Evolutionary conservation across 1,140 invertebrate genomes (phyloP), one percentile per base, ranked within the genome.

Genomic region (Grapholita molesta): DNA sequence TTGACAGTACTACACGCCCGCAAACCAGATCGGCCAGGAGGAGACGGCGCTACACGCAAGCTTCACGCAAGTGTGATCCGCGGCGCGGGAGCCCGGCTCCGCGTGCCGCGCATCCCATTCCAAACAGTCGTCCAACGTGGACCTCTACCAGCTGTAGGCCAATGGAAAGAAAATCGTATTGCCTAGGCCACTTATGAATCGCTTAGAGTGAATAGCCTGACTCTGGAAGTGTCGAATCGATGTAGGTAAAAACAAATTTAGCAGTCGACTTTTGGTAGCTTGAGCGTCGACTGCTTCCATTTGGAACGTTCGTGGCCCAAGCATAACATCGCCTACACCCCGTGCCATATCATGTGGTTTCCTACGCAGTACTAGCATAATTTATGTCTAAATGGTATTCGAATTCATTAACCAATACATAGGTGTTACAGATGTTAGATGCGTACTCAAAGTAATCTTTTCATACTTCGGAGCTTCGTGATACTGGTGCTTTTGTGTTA

Each of bases 1-100:
- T 76, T 94, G 94, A 70, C 94, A 97, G 95, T 97, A 96, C 82
- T 96, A 96, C 93, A 94, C 95, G 48, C 95, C 96, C 67, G 95
- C 95, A 69, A 95, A 95, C 88, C 95, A 96, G 79, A 95, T 95
- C 80, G 91, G 85, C 70, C 93, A 90, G 74, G 94, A 96, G 86
- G 94, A 94, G 90, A 95, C 95, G 76, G 93, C 95, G 72, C 92
- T 96, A 53, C 96, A 96, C 90, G 95, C 94, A 89, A 96, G 96
- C 89, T 96, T 96, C 86, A 95, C 95, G 66, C 95, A 96, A 89
- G 95, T 96, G 81, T 96, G 93, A 94, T 93, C 77, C 74, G 78
- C 87, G 73, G 80, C 83, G 35, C 72, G 85, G 85, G 90, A 88
- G 76, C 80, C 77, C 42, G 79, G 79, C 70, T 67, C 78, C 18